Conservation (phyloP, 2,113 vertebrate species). For the Malurus cyaneus region DNA sequence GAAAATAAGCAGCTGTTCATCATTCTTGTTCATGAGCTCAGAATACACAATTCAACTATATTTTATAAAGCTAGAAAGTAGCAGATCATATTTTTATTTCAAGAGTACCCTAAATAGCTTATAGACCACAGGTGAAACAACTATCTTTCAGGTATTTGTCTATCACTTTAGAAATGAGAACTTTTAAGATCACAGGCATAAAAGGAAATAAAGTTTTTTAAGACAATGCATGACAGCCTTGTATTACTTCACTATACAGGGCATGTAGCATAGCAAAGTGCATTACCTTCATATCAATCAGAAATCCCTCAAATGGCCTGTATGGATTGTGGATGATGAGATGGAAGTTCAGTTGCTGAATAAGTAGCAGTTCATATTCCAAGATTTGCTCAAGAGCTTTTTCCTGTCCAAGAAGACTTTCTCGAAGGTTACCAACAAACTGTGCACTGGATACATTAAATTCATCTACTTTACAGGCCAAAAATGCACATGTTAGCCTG, state of each 20-base stretch:
- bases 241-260: rapidly evolving
- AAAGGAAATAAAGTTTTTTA: not conserved
- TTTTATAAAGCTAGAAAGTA: not conserved
- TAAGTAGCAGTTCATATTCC: conserved; percentile 92
- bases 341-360: conserved; percentile 96
- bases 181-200: not conserved
- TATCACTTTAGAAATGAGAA: not conserved
- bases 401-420: conserved; percentile 86
- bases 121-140: not conserved
- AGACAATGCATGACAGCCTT: not conserved
- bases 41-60: not conserved
- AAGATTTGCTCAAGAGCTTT: conserved; percentile 90
- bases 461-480: conserved; percentile 97
- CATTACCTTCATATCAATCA: conserved; percentile 93
- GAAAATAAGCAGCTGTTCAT: not conserved
- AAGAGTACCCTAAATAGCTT: not conserved
- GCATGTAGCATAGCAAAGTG: not conserved
- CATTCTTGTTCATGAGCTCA: not conserved
- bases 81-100: not conserved
- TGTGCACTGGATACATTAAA: conserved; percentile 96
- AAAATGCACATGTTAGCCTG: conserved; percentile 91
- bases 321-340: conserved; percentile 95
- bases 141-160: not conserved
- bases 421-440: conserved; percentile 92
- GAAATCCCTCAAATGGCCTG: conserved; percentile 92